Base-by-base conservation (phyloP, 64 coral and sea anemone genomes). In the Porites lutea region DNA sequence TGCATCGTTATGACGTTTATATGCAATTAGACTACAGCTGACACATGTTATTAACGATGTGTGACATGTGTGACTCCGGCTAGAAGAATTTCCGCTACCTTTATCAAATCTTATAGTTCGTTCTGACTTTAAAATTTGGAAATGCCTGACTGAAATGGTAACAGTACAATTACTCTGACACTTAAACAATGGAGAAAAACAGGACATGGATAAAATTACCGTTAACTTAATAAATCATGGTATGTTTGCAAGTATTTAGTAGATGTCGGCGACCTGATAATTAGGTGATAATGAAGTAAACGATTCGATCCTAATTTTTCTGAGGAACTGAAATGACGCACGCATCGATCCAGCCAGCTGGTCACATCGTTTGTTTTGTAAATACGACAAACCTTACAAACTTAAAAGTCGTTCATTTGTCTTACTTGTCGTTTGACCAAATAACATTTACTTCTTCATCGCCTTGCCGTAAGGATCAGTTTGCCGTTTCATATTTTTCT, bases 191-290 rank as follows among this genome's bases (percentile, higher is more conserved):
- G 6, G 23, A 82, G 14, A 16, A 65, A n/a, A 12, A 45, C n/a
- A 37, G 77, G 52, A 79, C 37, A 11, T 46, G 5, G 12, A 43
- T 21, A 19, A 69, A 50, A 82, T 60, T 15, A 3, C n/a, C 51
- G 54, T 51, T 65, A 84, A 84, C 49, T 19, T 4, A 52, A 21
- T n/a, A 22, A 48, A 19, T 84, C 46, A 4, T 69, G 81, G 61
- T 69, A 84, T 84, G 81, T 68, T 60, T 21, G 16, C 81, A 68
- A 84, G 61, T 52, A 84, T 84, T 84, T 84, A 68, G 69, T 63
- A 22, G 51, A 84, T 68, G 62, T 16, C 45, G 49, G 65, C 52
- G 63, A 84, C 6, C 14, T 69, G 81, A 69, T 69, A 84, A 69
- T 84, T 7, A 20, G 47, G 44, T 83, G 13, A n/a, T 50, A 65